Percentiles rank a stretch among this genome's conserved stretches.
Conservation (phyloP, 1,140 invertebrate genomes). For the Reticulitermes speratus region DNA sequence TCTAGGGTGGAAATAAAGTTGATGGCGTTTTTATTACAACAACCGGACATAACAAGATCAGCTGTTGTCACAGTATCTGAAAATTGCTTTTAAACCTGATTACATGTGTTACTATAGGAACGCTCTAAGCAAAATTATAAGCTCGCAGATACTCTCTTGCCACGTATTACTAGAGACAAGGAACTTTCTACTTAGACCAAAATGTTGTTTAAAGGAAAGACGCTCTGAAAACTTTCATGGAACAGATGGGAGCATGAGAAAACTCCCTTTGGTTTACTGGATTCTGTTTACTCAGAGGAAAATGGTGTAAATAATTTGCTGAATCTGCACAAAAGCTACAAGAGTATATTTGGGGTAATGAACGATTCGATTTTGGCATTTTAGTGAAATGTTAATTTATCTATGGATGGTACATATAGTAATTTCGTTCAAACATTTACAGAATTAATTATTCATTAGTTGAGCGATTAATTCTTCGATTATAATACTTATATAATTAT, state of each 20-base stretch:
- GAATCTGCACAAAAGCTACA: too few species aligned
- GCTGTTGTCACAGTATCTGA: background rate
- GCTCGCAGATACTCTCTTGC: background rate
- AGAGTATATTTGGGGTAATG: too few species aligned
- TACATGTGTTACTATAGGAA: background rate
- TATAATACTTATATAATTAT: too few species aligned
- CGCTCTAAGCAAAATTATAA: background rate
- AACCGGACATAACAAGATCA: background rate
- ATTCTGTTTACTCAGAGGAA: too few species aligned
- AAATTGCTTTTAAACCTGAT: background rate
- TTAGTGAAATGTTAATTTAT: too few species aligned
- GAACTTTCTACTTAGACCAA: background rate
- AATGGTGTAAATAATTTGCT: too few species aligned
- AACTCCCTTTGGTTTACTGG: background rate
- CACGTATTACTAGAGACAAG: background rate
- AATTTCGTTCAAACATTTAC: too few species aligned
- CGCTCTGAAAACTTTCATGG: background rate
- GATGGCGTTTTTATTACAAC: background rate
- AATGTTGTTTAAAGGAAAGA: background rate
- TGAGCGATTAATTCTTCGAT: too few species aligned
- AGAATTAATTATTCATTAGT: too few species aligned
- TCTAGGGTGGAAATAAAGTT: background rate
- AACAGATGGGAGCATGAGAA: background rate
- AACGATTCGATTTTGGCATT: too few species aligned
- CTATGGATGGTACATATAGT: too few species aligned